Evolutionary conservation across 2,797 vertebrate genomes (phyloP), one percentile per base, ranked within the genome.

Genomic region (Liparis tanakae): DNA sequence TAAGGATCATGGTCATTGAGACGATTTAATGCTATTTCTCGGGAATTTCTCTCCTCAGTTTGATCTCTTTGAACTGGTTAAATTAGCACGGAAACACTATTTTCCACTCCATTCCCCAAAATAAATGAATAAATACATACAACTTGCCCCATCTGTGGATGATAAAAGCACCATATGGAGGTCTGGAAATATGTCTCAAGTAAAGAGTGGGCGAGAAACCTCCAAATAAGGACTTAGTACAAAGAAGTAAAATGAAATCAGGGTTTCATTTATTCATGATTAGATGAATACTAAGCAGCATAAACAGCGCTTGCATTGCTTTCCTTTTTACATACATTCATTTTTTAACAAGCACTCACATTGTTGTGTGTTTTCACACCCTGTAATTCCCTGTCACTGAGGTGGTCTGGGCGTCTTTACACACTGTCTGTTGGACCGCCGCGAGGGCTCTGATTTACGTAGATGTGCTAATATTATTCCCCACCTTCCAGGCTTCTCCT

Each of bases 11-110:
- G 62, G 73, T 89, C 83, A 74, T 69, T 89, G 80, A 87, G 77
- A 89, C 74, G 87, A 92, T 92, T 90, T 87, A 76, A 88, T 88
- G 85, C 79, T 78, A 80, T 90, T 93, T 88, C 85, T 80, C 20
- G 60, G 82, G 78, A 86, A 88, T 82, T 83, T 86, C 82, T 86
- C 81, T 78, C 61, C 65, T 71, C 41, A 64, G 81, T 88, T 85
- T 84, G 81, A 85, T 88, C 80, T 72, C 79, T 93, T 91, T 91
- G 87, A 93, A 88, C 82, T 79, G 58, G 79, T 82, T 83, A 89
- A 90, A 91, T 91, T 89, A 89, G 86, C 84, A 88, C 68, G 53
- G 72, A 87, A 89, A 85, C 66, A 61, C 57, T 72, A 86, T 91
- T 90, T 92, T 90, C 88, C 84, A 87, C 81, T 79, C 59, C 82